Conservation (phyloP, 2,797 vertebrate genomes). For the Mustela erminea region DNA sequence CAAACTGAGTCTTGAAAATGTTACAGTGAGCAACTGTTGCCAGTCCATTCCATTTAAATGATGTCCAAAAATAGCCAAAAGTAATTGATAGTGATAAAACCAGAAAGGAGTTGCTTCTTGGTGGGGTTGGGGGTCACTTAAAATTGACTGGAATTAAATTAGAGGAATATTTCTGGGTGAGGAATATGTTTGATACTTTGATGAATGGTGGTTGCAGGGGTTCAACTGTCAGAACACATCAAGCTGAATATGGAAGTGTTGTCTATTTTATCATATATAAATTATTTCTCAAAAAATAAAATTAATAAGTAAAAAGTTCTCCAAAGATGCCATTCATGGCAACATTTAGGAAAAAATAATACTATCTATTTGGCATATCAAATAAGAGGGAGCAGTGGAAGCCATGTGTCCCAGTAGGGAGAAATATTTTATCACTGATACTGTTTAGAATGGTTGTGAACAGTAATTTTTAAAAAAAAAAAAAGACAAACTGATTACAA, state of each 20-base stretch:
- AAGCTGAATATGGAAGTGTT: background rate
- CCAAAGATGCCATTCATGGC: background rate
- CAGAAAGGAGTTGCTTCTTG: background rate
- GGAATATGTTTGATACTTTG: background rate
- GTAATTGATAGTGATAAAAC: background rate
- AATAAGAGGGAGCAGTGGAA: background rate
- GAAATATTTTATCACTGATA: background rate
- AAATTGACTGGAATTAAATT: background rate
- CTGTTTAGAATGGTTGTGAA: background rate
- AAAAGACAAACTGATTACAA: background rate
- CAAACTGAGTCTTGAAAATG: background rate
- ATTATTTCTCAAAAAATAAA: conserved; percentile 2
- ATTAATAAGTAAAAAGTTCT: background rate
- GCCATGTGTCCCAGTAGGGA: background rate
- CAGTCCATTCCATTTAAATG: background rate
- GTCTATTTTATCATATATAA: background rate
- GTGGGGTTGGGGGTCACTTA: background rate
- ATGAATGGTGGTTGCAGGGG: background rate
- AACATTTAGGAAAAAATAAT: background rate
- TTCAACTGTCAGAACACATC: background rate
- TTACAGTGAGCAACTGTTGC: background rate
- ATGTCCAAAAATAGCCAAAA: background rate
- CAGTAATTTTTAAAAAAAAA: background rate
- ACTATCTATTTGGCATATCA: background rate
- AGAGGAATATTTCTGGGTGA: background rate